These are phyloP conservation scores for Neodiprion virginianus DNA, from an alignment of 1,140 invertebrate species.

Conservation along the genomic window DNA sequence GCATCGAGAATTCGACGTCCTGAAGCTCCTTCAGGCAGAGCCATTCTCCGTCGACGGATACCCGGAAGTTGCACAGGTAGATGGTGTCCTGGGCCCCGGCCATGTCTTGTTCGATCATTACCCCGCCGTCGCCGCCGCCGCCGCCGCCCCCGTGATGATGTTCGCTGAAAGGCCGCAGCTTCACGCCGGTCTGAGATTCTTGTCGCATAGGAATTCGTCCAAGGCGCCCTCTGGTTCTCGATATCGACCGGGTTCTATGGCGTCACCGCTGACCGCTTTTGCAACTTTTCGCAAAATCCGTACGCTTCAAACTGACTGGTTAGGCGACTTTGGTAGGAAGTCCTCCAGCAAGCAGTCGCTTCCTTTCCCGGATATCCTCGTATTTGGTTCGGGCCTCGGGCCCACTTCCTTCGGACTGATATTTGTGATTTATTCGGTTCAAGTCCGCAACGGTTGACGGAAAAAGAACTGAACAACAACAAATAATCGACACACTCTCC, in stretches of 20 bases:
- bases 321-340: too few relatives aligned
- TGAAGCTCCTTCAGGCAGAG: conserved; percentile 94
- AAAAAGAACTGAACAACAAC: too few relatives aligned
- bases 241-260: conserved; percentile 9
- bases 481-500: too few relatives aligned
- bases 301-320: conserved; percentile 16
- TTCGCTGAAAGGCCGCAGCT: conserved; percentile 50
- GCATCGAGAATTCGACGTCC: conserved; percentile 82
- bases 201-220: conserved; percentile 51
- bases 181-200: conserved; percentile 49
- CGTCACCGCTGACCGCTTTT: conserved; percentile 17
- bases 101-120: conserved; percentile 71
- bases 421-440: too few relatives aligned
- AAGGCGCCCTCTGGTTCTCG: neutral
- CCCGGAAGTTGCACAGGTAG: conserved; percentile 96
- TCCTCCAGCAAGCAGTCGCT: too few relatives aligned
- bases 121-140: conserved; percentile 30
- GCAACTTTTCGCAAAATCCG: conserved; percentile 14
- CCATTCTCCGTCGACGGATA: conserved; percentile 97
- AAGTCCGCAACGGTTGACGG: too few relatives aligned
- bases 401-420: too few relatives aligned
- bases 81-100: conserved; percentile 93
- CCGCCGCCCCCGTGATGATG: conserved; percentile 41
- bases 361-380: too few relatives aligned
- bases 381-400: too few relatives aligned